Conservation (phyloP, 1,140 invertebrate genomes). For the Dendrolimus kikuchii region DNA sequence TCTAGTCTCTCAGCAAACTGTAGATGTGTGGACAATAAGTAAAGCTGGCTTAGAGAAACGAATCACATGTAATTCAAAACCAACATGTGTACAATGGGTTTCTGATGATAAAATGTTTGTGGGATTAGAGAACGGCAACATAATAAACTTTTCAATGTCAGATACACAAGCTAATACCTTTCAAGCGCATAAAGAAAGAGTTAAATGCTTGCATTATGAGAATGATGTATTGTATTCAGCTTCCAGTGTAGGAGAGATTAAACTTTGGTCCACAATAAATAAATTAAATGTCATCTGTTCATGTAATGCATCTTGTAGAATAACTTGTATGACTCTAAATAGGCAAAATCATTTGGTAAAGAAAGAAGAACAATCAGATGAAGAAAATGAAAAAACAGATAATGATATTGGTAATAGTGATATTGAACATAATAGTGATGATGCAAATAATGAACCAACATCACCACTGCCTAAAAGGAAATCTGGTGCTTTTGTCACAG, state of each 20-base stretch:
- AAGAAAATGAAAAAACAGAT: constrained; percentile 22
- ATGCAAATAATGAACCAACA: constrained; percentile 9
- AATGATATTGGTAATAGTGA: constrained; percentile 28
- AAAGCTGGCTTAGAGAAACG: constrained; percentile 77
- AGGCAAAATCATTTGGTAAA: constrained; percentile 58
- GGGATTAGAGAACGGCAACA: constrained; percentile 81
- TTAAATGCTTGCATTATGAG: constrained; percentile 77
- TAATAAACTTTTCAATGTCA: constrained; percentile 76
- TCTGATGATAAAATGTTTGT: constrained; percentile 76
- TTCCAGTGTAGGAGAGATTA: constrained; percentile 85
- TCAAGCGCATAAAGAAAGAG: constrained; percentile 76
- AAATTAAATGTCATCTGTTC: constrained; percentile 69
- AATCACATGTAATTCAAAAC: constrained; percentile 75
- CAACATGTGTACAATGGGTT: constrained; percentile 77
- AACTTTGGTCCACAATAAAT: constrained; percentile 78
- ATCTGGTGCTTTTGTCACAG: constrained; percentile 52
- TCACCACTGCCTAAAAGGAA: constrained; percentile 34
- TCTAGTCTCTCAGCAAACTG: constrained; percentile 77
- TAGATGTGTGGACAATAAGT: constrained; percentile 85
- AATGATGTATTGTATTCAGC: constrained; percentile 74
- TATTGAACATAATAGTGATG: constrained; percentile 25
- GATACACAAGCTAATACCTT: constrained; percentile 65
- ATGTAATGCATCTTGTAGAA: constrained; percentile 73
- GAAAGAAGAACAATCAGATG: constrained; percentile 46
- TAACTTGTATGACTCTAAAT: constrained; percentile 74